Conservation (phyloP, 2,797 vertebrate genomes). For the Bovichtus diacanthus region DNA sequence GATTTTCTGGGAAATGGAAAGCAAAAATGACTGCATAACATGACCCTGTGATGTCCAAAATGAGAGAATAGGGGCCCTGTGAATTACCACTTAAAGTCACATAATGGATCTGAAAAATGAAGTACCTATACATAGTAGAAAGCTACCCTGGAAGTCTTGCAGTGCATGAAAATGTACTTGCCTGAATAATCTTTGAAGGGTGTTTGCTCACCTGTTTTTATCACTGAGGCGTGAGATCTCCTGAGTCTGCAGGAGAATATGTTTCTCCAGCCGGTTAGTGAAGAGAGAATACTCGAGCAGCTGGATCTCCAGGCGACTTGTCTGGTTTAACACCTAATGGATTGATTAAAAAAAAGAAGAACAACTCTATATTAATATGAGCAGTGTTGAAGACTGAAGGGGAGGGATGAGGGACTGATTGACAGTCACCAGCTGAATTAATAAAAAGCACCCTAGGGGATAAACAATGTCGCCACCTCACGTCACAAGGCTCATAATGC, state of each 20-base stretch:
- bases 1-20: not conserved
- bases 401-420: not conserved
- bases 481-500: slow-evolving; percentile 40
- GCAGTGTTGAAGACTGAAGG: slow-evolving; percentile 8
- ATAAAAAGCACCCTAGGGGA: slow-evolving; percentile 23
- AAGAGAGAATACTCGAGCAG: slow-evolving; percentile 88
- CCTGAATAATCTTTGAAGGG: not conserved
- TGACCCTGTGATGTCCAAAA: not conserved
- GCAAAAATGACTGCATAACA: not conserved
- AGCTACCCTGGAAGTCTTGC: not conserved
- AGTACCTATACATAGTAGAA: not conserved
- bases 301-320: slow-evolving; percentile 89
- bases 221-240: slow-evolving; percentile 87
- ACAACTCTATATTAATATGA: not conserved
- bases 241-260: slow-evolving; percentile 87
- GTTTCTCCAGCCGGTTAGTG: slow-evolving; percentile 88
- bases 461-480: slow-evolving; percentile 38
- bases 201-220: slow-evolving; percentile 85
- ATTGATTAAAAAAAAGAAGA: slow-evolving; percentile 24
- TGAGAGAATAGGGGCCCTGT: not conserved
- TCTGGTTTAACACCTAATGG: slow-evolving; percentile 89
- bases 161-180: not conserved
- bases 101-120: not conserved
- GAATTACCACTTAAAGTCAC: not conserved
- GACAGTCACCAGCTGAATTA: slow-evolving; percentile 2